phyloP scores from a whole-genome alignment of 2,797 vertebrate species.

The Pseudotriccus pelzelni region DNA sequence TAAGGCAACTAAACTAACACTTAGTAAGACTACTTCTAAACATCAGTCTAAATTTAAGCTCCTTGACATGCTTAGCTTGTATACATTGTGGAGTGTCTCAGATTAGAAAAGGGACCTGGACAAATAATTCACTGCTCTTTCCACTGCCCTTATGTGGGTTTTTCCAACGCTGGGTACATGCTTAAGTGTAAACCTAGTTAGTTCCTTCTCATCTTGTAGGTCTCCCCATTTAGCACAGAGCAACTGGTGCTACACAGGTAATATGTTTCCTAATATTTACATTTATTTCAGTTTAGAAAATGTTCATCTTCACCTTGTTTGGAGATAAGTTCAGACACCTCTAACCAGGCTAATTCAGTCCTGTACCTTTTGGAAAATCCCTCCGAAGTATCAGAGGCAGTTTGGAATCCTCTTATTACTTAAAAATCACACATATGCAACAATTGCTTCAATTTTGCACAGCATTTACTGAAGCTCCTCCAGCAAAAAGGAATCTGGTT shows the following conservation, averaged over 20 bases:
- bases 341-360: neutral
- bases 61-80: neutral
- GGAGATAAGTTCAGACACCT: neutral
- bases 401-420: neutral
- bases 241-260: neutral
- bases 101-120: neutral
- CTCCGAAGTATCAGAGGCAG: neutral
- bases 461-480: neutral
- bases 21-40: neutral
- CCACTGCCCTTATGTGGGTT: neutral
- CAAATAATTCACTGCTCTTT: neutral
- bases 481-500: neutral
- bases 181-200: neutral
- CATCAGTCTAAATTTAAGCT: neutral
- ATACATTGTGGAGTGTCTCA: neutral
- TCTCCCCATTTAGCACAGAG: neutral
- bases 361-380: neutral
- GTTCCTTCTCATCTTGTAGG: neutral
- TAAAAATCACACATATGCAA: neutral
- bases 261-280: neutral
- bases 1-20: neutral
- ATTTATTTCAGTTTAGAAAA: neutral
- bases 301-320: neutral
- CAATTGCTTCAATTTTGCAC: neutral
- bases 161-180: neutral